A percentile compares a stretch with the other conserved stretches of the same genome.
Conservation (phyloP, 1,140 invertebrate species). For the Tribolium madens region DNA sequence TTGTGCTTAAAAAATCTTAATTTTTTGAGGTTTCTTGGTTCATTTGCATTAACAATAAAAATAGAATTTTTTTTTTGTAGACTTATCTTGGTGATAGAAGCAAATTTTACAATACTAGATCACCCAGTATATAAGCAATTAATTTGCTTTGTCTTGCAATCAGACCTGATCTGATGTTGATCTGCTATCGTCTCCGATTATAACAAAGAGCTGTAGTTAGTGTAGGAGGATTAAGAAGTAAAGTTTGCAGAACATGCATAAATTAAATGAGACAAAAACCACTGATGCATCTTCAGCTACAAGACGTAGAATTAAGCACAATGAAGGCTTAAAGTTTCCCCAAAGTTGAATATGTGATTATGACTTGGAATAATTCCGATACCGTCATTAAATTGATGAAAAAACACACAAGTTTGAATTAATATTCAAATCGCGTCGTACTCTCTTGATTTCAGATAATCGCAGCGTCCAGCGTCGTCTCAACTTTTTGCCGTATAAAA, state of each 20-base stretch:
- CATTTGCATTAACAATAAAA: too few relatives aligned
- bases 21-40: too few relatives aligned
- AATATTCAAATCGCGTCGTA: not conserved
- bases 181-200: not conserved
- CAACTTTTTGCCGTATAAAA: conserved; percentile 3
- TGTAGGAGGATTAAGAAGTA: not conserved
- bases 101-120: too few relatives aligned
- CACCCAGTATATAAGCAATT: too few relatives aligned
- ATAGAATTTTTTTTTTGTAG: too few relatives aligned
- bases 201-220: not conserved
- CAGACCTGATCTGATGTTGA: not conserved
- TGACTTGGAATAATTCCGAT: conserved; percentile 19
- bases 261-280: conserved; percentile 24
- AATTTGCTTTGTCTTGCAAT: not conserved
- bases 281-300: conserved; percentile 11
- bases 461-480: not conserved
- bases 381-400: not conserved
- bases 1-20: too few relatives aligned
- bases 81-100: too few relatives aligned
- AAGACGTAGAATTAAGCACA: conserved; percentile 30
- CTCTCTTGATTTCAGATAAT: not conserved
- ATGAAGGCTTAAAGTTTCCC: conserved; percentile 25
- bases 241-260: conserved; percentile 14
- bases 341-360: conserved; percentile 21
- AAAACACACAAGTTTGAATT: not conserved